phyloP scores from a whole-genome alignment of 1,140 invertebrate species.

The Euwallacea fornicatus region DNA sequence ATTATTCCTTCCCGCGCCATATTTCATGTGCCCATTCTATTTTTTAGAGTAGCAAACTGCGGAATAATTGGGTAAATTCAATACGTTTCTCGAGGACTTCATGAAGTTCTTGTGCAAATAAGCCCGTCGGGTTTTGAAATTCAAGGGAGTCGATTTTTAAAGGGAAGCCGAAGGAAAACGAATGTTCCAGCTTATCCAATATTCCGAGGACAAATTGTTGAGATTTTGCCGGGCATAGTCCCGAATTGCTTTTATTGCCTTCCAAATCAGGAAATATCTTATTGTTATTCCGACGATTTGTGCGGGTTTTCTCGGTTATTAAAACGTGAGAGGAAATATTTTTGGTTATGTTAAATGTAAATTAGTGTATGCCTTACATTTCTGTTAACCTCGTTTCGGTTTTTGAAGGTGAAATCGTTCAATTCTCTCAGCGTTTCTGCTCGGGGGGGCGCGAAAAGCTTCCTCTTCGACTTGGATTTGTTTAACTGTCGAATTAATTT shows the following conservation, averaged over 20 bases:
- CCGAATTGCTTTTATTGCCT: neutral
- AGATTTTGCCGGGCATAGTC: neutral
- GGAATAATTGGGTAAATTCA: neutral
- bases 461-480: neutral
- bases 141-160: neutral
- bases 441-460: neutral
- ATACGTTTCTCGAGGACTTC: neutral
- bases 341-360: no score
- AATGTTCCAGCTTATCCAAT: constrained; percentile 5
- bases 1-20: no score
- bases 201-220: constrained; percentile 1
- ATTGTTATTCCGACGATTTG: neutral
- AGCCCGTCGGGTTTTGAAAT: constrained; percentile 5
- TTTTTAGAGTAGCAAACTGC: no score
- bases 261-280: neutral
- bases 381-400: no score
- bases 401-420: no score
- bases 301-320: neutral
- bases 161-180: neutral
- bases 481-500: constrained; percentile 3
- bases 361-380: no score
- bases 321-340: neutral
- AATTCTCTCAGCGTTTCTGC: no score
- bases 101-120: neutral
- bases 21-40: no score